These are phyloP conservation scores for Halcyon smyrnensis DNA, from an alignment of 2,797 vertebrate genomes.

Conservation along the genomic window DNA sequence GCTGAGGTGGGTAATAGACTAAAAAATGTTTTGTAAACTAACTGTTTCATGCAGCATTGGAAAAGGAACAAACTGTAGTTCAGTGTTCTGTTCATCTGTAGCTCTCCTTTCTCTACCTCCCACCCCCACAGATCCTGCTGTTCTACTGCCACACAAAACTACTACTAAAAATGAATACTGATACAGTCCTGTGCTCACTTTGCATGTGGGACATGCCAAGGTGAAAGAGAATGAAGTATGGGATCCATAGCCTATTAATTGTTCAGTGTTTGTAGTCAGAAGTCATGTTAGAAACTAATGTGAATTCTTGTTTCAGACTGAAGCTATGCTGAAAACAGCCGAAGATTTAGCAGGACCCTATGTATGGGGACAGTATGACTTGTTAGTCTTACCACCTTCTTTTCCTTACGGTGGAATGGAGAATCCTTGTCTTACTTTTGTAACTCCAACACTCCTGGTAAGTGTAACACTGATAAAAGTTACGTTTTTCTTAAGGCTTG, in stretches of 20 bases:
- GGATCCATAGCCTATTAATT: background rate
- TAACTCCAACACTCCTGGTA: constrained; percentile 94
- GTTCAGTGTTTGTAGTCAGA: background rate
- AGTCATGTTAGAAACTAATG: background rate
- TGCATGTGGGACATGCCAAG: background rate
- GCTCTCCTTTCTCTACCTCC: background rate
- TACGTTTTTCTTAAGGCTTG: background rate
- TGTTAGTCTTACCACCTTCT: constrained; percentile 93
- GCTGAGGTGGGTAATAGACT: constrained; percentile 84
- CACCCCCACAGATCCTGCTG: background rate
- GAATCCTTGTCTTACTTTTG: constrained; percentile 96
- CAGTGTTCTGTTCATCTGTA: background rate
- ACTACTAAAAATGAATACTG: background rate
- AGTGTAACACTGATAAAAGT: background rate
- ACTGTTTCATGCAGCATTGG: background rate
- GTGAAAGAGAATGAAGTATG: background rate
- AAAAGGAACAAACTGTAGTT: background rate
- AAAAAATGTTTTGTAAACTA: background rate
- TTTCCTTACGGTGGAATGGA: constrained; percentile 98
- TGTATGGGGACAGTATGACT: constrained; percentile 94
- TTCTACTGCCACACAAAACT: background rate
- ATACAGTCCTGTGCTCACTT: background rate
- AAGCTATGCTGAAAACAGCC: constrained; percentile 92
- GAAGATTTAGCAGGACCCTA: constrained; percentile 93
- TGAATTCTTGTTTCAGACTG: constrained; percentile 83